These are phyloP conservation scores for Ceratothoa steindachneri DNA, from an alignment of 2,888 invertebrate genomes.

Conservation along the genomic window DNA sequence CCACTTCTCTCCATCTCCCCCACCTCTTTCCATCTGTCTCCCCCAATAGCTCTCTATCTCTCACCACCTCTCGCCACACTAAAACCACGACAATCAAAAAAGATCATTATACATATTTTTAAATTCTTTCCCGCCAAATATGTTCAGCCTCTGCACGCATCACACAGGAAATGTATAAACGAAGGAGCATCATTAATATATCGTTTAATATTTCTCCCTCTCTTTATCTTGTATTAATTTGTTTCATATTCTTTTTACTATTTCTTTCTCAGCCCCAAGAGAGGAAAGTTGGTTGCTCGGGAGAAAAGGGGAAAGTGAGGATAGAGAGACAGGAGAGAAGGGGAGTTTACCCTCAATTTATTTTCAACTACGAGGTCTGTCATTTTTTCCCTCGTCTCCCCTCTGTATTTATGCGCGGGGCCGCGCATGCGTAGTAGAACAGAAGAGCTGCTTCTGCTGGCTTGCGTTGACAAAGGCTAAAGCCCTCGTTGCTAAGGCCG, in stretches of 20 bases:
- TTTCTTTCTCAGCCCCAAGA: too few species aligned
- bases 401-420: background rate
- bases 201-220: background rate
- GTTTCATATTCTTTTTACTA: too few species aligned
- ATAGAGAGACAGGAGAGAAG: too few species aligned
- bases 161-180: background rate
- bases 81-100: too few species aligned
- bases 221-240: background rate
- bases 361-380: background rate
- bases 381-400: background rate
- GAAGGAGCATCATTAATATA: background rate
- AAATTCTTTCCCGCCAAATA: background rate
- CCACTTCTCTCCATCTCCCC: too few species aligned
- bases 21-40: background rate
- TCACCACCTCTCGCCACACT: background rate
- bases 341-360: background rate
- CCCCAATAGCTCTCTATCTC: background rate
- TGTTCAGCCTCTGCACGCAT: background rate
- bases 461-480: conserved; percentile 15
- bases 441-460: background rate
- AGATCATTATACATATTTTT: too few species aligned
- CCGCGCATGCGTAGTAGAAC: conserved; percentile 4
- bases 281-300: too few species aligned
- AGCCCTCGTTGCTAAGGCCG: background rate
- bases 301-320: too few species aligned